Evolutionary conservation across 2,888 invertebrate species (phyloP), one percentile per base, ranked within the genome.

Genomic region (Ophonus ardosiacus): DNA sequence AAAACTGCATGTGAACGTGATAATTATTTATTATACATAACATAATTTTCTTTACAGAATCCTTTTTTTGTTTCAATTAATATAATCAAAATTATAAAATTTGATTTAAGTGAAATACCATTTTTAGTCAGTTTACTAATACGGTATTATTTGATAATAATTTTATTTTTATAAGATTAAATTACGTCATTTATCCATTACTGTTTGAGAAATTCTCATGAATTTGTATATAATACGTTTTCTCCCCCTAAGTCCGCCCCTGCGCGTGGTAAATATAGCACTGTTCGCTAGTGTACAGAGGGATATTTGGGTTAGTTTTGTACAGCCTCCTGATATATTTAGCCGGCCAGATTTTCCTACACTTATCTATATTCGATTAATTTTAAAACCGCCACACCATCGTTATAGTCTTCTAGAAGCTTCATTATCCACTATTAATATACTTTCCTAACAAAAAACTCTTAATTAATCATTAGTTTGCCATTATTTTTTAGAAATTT

Each of bases 341-440:
- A 83, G 83, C 74, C 18, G 21, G 82, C 82, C 82, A 82, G 71
- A 83, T 83, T 83, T 83, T 59, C 83, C 59, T 78, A 31, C 63
- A 84, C 84, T 84, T 84, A 84, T 84, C 84, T 84, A 84, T 84
- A 84, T 84, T 84, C 65, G 65, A 84, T 84, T 84, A 84, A 84
- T 84, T 84, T 84, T 78, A 65, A 84, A 40, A 61, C 43, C 65
- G 82, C 40, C 59, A 71, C 56, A 63, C 57, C 82, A 21, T 71
- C 82, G 24, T 74, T 74, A 74, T 18, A 13, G 71, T 10, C 18
- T 74, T 31, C 31, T 31, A 31, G 18, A 8, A 43, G n/a, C 71
- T 21, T 74, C 71, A 43, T 74, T 74, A 74, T 68, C 68, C 31
- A 15, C 31, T 63, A 63, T 63, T 63, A 24, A 63, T 18, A 68